Percentiles rank a stretch among this genome's conserved stretches.
Conservation (phyloP, 2,888 invertebrate species). For the Sabatieria punctata region DNA sequence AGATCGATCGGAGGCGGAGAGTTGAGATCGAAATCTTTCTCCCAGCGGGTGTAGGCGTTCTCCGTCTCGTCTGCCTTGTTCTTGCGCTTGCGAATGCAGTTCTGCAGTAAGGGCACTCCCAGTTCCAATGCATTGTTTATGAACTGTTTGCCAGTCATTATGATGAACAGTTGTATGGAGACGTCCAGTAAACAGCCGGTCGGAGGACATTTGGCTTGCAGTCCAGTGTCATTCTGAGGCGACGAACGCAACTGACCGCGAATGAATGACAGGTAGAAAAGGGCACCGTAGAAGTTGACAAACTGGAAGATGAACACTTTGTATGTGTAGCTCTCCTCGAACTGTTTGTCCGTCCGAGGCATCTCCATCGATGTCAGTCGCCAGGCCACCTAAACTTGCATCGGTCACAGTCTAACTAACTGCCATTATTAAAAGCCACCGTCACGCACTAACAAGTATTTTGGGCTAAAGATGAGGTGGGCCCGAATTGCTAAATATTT, state of each 20-base stretch:
- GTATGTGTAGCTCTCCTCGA: slow-evolving; percentile 74
- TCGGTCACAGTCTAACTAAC: too few relatives aligned
- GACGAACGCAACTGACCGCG: neutral
- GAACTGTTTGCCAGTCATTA: slow-evolving; percentile 84
- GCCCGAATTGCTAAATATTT: too few relatives aligned
- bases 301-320: slow-evolving; percentile 83
- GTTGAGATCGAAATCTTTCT: slow-evolving; percentile 64
- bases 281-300: slow-evolving; percentile 87
- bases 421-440: too few relatives aligned
- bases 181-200: slow-evolving; percentile 77
- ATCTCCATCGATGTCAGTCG: neutral
- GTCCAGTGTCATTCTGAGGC: neutral
- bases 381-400: slow-evolving; percentile 5
- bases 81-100: neutral
- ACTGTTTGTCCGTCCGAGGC: slow-evolving; percentile 71
- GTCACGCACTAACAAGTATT: too few relatives aligned
- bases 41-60: slow-evolving; percentile 47
- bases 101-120: slow-evolving; percentile 49
- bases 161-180: slow-evolving; percentile 74
- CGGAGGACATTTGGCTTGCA: slow-evolving; percentile 53
- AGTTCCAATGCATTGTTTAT: slow-evolving; percentile 73
- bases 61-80: neutral
- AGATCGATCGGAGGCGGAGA: slow-evolving; percentile 60
- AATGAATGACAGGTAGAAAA: slow-evolving; percentile 88
- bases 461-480: too few relatives aligned